A percentile compares a stretch with the other conserved stretches of the same genome.
Conservation (phyloP, 1,140 invertebrate species). For the Hormaphis cornu region DNA sequence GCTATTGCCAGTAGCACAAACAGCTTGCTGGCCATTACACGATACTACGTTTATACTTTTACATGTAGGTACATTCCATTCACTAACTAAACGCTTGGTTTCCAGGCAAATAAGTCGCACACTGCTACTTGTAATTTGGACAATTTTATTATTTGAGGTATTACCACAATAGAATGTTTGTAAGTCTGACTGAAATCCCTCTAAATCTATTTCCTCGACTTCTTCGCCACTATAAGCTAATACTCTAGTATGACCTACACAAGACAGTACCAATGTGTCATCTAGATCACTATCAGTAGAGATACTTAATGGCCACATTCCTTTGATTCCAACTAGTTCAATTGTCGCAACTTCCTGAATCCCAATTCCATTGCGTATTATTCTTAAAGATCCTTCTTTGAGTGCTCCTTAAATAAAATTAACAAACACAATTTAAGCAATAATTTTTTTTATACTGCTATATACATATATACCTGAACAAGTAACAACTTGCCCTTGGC, state of each 20-base stretch:
- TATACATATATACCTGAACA: conserved; percentile 65
- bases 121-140: conserved; percentile 69
- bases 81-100: conserved; percentile 56
- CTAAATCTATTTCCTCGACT: conserved; percentile 90
- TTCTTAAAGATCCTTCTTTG: conserved; percentile 92
- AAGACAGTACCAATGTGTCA: conserved; percentile 84
- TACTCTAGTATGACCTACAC: conserved; percentile 57
- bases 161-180: conserved; percentile 91
- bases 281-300: conserved; percentile 53
- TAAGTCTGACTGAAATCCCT: conserved; percentile 77
- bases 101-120: conserved; percentile 58
- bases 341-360: conserved; percentile 96
- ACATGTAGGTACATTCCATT: conserved; percentile 67
- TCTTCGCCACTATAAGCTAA: conserved; percentile 38
- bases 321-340: conserved; percentile 92
- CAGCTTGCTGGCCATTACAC: conserved; percentile 70
- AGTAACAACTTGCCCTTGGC: conserved; percentile 95
- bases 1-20: conserved; percentile 80
- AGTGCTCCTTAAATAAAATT: conserved; percentile 56
- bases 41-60: conserved; percentile 80
- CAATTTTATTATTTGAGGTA: conserved; percentile 70
- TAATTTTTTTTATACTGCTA: background rate
- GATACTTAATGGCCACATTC: conserved; percentile 89
- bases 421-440: background rate
- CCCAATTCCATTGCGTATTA: conserved; percentile 95